These are phyloP conservation scores for Beroe forskalii DNA, from an alignment of 37 sponge, comb jelly and placozoan species.

Conservation along the genomic window DNA sequence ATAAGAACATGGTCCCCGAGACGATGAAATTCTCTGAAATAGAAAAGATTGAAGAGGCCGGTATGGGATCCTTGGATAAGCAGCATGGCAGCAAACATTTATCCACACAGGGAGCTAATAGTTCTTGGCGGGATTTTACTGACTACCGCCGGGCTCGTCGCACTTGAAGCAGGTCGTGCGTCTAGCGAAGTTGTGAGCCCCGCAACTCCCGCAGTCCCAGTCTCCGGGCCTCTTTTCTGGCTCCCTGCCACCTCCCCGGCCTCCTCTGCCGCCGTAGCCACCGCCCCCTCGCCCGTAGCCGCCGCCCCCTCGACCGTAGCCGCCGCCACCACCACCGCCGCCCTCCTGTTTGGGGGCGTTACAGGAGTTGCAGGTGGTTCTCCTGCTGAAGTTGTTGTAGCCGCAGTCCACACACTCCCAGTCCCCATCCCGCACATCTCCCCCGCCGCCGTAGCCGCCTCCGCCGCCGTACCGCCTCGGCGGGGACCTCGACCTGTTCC, in stretches of 20 bases:
- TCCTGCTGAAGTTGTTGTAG: constrained; percentile 31
- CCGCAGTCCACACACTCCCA: constrained; percentile 52
- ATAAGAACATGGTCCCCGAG: too few relatives aligned
- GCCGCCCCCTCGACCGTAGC: not conserved
- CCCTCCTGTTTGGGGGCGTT: not conserved
- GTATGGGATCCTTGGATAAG: too few relatives aligned
- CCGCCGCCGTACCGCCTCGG: not conserved
- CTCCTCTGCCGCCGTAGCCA: not conserved
- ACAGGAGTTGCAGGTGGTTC: constrained; percentile 7
- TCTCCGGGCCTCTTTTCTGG: constrained; percentile 17
- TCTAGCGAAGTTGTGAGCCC: constrained; percentile 26
- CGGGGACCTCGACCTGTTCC: constrained; percentile 48
- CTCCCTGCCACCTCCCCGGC: constrained; percentile 17
- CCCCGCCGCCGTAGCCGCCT: not conserved
- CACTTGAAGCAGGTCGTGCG: constrained; percentile 33
- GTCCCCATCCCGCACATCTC: constrained; percentile 56
- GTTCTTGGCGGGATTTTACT: too few relatives aligned
- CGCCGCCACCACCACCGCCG: constrained; percentile 17
- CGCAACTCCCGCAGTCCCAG: constrained; percentile 42
- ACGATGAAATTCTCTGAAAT: too few relatives aligned
- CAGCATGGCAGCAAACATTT: too few relatives aligned
- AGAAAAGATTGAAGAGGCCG: too few relatives aligned
- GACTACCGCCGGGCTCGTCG: constrained; percentile 7
- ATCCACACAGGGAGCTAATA: too few relatives aligned
- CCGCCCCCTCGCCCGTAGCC: not conserved